Conservation (phyloP, 2,113 vertebrate species). For the Odontesthes bonariensis region DNA sequence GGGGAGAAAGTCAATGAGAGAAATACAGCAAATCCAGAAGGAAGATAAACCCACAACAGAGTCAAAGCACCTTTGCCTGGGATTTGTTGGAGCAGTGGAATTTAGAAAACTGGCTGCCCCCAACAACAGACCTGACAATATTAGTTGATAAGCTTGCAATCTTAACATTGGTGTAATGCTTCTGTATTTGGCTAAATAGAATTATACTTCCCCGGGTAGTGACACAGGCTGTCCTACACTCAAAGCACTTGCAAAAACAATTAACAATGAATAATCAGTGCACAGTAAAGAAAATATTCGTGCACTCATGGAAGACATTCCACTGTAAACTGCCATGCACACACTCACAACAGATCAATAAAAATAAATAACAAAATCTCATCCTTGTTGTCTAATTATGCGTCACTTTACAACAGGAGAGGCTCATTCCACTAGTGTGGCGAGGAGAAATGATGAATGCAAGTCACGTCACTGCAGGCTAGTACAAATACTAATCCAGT, state of each 20-base stretch:
- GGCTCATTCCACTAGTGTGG: not conserved
- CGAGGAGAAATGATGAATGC: not conserved
- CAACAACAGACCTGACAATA: constrained; percentile 28
- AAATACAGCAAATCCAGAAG: constrained; percentile 26
- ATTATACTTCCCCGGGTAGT: not conserved
- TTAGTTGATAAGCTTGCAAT: constrained; percentile 51
- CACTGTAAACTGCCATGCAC: not conserved
- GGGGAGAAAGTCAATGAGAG: constrained; percentile 31
- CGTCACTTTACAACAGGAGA: not conserved
- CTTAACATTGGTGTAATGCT: constrained; percentile 46
- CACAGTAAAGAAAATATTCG: not conserved
- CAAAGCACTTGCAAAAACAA: not conserved
- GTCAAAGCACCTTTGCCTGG: constrained; percentile 49
- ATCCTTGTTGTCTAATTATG: constrained; percentile 7
- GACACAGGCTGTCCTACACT: not conserved
- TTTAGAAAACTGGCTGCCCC: constrained; percentile 46
- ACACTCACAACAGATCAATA: not conserved
- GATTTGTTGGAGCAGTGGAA: constrained; percentile 47
- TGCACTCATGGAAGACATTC: too few species aligned
- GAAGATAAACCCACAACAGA: constrained; percentile 35
- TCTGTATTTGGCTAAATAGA: not conserved
- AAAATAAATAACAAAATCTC: not conserved
- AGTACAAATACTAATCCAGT: not conserved
- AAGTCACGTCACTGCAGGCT: not conserved
- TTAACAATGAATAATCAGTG: not conserved